Evolutionary conservation across 2,797 vertebrate genomes (phyloP), one percentile per base, ranked within the genome.

Genomic region (Alcedo atthis): DNA sequence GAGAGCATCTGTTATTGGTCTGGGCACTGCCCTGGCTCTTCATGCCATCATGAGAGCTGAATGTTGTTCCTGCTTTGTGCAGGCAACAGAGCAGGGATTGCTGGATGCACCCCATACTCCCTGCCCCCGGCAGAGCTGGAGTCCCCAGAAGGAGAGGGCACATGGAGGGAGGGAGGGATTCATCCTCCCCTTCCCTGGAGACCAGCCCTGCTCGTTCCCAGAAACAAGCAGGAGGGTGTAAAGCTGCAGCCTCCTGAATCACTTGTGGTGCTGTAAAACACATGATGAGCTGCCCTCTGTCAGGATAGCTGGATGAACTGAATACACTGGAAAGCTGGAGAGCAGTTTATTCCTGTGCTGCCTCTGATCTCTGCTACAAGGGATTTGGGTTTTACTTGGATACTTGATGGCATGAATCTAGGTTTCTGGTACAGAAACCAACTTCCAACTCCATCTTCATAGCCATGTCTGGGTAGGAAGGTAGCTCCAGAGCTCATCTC

Each of bases 31-130:
- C 35, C 35, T 35, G 35, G 10, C 35, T 35, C 35, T 35, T 35
- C 35, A 35, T 35, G 35, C 35, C 35, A 35, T 35, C 35, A 35
- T 35, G 35, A 35, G 35, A 35, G 35, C 35, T 35, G 35, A 35
- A 35, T 35, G 35, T 35, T 35, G 35, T 35, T 35, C 35, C 35
- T 35, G 35, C 35, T 35, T 35, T 35, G 35, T 35, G 22, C 40
- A 48, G 43, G 21, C 28, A 20, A 63, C 33, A 59, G 12, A 67
- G 42, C 35, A 61, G 62, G 86, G 78, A 15, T 24, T 33, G 28
- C 67, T 1, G 1, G 55, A 14, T 15, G 42, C 10, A 1, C 15
- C 32, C 10, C 1, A 12, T 26, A 53, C n/a, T 21, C 8, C 26
- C 46, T 16, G 37, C 43, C 54, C n/a, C 67, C 2, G 28, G n/a